Evolutionary conservation across 2,113 vertebrate species (phyloP).

Genomic region (Corythaixoides concolor): DNA sequence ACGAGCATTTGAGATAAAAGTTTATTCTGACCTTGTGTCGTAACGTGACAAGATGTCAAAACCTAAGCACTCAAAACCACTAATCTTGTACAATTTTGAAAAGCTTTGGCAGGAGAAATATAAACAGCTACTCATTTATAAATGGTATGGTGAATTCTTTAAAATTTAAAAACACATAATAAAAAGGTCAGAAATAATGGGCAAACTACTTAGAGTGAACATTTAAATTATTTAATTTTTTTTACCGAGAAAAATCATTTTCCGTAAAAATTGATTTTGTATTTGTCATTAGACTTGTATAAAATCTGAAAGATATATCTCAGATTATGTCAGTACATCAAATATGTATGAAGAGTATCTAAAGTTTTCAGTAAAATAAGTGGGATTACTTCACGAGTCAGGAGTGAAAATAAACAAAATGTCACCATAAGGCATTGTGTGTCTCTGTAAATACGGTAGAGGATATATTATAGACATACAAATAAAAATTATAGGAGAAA

Average conservation of each 20-base stretch:
- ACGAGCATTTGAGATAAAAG: no score
- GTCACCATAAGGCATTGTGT: background rate
- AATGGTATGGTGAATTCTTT: background rate
- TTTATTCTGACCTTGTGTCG: no score
- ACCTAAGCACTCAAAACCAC: background rate
- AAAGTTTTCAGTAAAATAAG: background rate
- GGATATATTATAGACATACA: background rate
- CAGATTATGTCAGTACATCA: background rate
- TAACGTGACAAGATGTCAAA: background rate
- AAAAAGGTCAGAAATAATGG: background rate
- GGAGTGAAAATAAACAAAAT: constrained; percentile 3
- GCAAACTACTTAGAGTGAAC: background rate
- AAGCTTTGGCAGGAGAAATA: background rate
- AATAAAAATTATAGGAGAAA: background rate
- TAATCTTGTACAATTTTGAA: background rate
- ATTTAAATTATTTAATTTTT: background rate
- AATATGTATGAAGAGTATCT: background rate
- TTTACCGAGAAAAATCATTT: background rate
- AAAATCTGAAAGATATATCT: background rate
- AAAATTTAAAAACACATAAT: background rate
- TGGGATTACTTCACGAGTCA: background rate
- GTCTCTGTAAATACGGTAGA: background rate
- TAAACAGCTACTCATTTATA: background rate
- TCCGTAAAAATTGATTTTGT: background rate
- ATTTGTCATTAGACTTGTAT: background rate